These are phyloP conservation scores for Notospermus geniculatus DNA, from an alignment of 1,140 invertebrate genomes.

Conservation along the genomic window DNA sequence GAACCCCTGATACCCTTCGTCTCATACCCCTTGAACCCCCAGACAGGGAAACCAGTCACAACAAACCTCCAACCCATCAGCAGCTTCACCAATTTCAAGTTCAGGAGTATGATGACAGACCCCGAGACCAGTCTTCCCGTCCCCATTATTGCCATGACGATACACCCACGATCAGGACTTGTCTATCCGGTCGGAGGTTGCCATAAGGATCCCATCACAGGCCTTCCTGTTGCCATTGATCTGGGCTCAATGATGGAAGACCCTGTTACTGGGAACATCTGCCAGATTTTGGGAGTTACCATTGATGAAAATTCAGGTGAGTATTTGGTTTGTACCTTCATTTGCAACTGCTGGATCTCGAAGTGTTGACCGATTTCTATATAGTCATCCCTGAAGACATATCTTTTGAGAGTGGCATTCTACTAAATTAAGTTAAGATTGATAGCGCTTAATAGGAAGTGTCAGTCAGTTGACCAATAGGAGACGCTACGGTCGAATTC, in stretches of 20 bases:
- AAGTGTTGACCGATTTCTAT: slow-evolving; percentile 43
- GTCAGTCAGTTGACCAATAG: too few relatives aligned
- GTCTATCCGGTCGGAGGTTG: slow-evolving; percentile 48
- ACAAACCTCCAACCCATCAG: slow-evolving; percentile 41
- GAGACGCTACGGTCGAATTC: too few relatives aligned
- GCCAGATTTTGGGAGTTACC: slow-evolving; percentile 43
- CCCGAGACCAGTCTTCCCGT: slow-evolving; percentile 44
- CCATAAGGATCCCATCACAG: slow-evolving; percentile 47
- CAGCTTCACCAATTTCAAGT: slow-evolving; percentile 38
- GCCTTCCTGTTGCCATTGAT: slow-evolving; percentile 45
- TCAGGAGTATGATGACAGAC: slow-evolving; percentile 41
- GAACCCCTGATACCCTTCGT: slow-evolving; percentile 48
- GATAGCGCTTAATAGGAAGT: too few relatives aligned
- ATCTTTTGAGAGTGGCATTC: too few relatives aligned
- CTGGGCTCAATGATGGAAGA: slow-evolving; percentile 50
- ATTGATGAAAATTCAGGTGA: slow-evolving; percentile 40
- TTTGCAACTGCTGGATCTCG: slow-evolving; percentile 19
- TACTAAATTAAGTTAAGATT: too few relatives aligned
- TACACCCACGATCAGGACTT: slow-evolving; percentile 43
- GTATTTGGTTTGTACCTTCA: slow-evolving; percentile 38
- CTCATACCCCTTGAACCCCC: slow-evolving; percentile 33
- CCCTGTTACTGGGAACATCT: slow-evolving; percentile 36
- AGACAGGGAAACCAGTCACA: slow-evolving; percentile 26
- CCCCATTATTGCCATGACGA: slow-evolving; percentile 48
- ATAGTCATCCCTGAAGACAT: slow-evolving; percentile 36